A percentile compares a stretch with the other conserved stretches of the same genome.
Evolutionary conservation across 2,113 vertebrate genomes (phyloP).

Genomic region (Gracilinanus agilis): DNA sequence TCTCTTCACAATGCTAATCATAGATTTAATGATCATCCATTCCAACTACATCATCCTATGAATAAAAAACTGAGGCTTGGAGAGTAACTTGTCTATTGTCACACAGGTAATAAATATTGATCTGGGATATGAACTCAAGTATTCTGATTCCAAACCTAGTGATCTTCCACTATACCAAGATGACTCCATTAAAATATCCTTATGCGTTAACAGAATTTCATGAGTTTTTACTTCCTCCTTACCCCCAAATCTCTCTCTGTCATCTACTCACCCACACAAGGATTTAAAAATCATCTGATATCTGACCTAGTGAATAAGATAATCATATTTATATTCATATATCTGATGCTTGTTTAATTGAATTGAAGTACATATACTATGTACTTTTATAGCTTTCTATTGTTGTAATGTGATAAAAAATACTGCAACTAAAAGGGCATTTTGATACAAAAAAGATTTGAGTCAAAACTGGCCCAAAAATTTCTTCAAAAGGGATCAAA

Average conservation of each 20-base stretch:
- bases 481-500: constrained; percentile 16
- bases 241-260: neutral
- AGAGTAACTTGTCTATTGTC: neutral
- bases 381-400: neutral
- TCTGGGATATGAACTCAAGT: neutral
- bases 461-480: neutral
- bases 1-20: neutral
- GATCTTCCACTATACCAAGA: neutral
- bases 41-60: neutral
- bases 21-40: neutral
- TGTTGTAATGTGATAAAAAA: neutral
- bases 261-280: neutral
- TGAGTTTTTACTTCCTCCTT: neutral
- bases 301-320: neutral
- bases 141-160: neutral
- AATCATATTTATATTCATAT: neutral
- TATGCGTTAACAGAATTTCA: neutral
- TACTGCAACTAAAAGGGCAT: neutral
- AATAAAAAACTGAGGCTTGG: neutral
- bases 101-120: neutral
- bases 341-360: neutral
- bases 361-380: neutral
- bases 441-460: constrained; percentile 17
- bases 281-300: neutral
- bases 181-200: neutral